These are phyloP conservation scores for Blastobasis lacticolella DNA, from an alignment of 2,888 invertebrate species.

Conservation along the genomic window DNA sequence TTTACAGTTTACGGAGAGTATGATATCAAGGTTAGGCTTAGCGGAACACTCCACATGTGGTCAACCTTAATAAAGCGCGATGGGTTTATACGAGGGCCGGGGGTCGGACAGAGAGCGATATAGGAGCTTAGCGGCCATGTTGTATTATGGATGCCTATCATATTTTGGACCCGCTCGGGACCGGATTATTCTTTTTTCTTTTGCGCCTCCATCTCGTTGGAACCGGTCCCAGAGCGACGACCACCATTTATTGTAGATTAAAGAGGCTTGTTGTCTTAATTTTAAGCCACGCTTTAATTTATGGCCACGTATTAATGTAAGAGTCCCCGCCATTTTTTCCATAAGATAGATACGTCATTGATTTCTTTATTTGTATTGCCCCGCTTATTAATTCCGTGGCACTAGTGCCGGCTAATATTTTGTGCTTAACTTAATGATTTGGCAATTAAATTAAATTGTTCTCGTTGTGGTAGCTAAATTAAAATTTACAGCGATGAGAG, in stretches of 20 bases:
- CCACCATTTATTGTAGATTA: slow-evolving; percentile 75
- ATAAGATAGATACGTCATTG: slow-evolving; percentile 56
- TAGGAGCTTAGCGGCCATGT: slow-evolving; percentile 73
- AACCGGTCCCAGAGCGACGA: slow-evolving; percentile 69
- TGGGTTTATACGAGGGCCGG: slow-evolving; percentile 35
- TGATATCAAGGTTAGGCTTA: slow-evolving; percentile 75
- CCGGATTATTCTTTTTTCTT: slow-evolving; percentile 70
- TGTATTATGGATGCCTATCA: slow-evolving; percentile 75
- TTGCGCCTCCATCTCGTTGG: slow-evolving; percentile 61
- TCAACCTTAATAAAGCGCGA: slow-evolving; percentile 71
- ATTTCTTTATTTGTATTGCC: slow-evolving; percentile 61
- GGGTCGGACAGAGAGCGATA: slow-evolving; percentile 47
- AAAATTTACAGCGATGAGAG: slow-evolving; percentile 60
- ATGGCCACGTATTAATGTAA: slow-evolving; percentile 65
- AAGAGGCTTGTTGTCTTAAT: slow-evolving; percentile 76
- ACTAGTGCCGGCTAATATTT: slow-evolving; percentile 67
- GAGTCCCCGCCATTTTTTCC: slow-evolving; percentile 61
- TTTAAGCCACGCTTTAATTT: slow-evolving; percentile 72
- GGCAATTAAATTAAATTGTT: slow-evolving; percentile 73
- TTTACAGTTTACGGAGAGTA: slow-evolving; percentile 56
- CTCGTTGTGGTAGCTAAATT: slow-evolving; percentile 68
- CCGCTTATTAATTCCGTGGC: slow-evolving; percentile 53
- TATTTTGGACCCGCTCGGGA: slow-evolving; percentile 72
- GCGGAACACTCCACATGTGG: slow-evolving; percentile 75
- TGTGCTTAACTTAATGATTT: slow-evolving; percentile 72